These are phyloP conservation scores for Spodoptera picta DNA, from an alignment of 2,888 invertebrate genomes.

Conservation along the genomic window DNA sequence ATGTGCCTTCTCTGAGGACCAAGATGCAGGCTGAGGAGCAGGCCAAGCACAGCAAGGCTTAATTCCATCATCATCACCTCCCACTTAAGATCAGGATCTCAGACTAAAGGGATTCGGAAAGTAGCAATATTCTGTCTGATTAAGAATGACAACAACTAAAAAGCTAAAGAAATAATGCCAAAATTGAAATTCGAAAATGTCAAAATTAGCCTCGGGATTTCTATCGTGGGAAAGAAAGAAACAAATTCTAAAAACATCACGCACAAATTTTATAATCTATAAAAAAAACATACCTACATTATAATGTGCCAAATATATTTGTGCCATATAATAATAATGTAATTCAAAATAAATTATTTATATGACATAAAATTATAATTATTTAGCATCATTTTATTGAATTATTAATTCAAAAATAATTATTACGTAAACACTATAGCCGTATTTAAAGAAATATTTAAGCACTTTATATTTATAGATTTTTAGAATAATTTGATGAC, in stretches of 20 bases:
- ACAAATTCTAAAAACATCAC: conserved; percentile 61
- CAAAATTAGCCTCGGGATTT: conserved; percentile 35
- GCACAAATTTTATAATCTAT: conserved; percentile 63
- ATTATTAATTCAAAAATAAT: conserved; percentile 39
- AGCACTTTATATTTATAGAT: conserved; percentile 48
- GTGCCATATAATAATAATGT: conserved; percentile 53
- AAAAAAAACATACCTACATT: conserved; percentile 4
- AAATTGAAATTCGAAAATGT: conserved; percentile 3
- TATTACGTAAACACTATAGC: conserved; percentile 38
- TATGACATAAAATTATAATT: conserved; percentile 22
- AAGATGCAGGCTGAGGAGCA: conserved; percentile 92
- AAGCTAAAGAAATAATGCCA: background rate
- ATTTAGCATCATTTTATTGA: background rate
- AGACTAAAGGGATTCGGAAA: conserved; percentile 46
- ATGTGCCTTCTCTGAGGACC: conserved; percentile 92
- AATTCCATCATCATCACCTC: conserved; percentile 41
- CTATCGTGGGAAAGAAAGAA: conserved; percentile 35
- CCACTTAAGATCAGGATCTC: conserved; percentile 57
- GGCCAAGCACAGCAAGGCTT: conserved; percentile 76
- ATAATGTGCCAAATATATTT: conserved; percentile 59
- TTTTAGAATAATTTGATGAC: conserved; percentile 71
- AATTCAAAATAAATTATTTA: conserved; percentile 43
- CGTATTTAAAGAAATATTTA: conserved; percentile 53
- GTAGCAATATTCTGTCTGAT: conserved; percentile 50
- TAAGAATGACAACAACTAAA: conserved; percentile 13